Percentiles rank a stretch among this genome's conserved stretches.
These are phyloP conservation scores for Steatocranus sp. DNA, from an alignment of 2,797 vertebrate genomes.

Conservation along the genomic window DNA sequence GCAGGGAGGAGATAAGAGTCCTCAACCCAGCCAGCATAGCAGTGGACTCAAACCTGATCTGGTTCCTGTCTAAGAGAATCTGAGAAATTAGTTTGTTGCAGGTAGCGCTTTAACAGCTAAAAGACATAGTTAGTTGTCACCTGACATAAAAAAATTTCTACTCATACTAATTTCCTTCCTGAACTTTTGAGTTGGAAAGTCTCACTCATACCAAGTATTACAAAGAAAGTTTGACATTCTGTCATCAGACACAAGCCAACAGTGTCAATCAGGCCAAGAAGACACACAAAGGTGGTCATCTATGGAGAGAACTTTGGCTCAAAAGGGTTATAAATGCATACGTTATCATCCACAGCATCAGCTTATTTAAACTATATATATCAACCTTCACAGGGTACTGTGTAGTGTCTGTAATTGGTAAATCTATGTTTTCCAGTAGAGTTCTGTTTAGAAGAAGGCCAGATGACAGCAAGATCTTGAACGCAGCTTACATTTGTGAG, in stretches of 20 bases:
- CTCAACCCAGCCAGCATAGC: background rate
- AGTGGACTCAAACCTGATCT: slow-evolving; percentile 16
- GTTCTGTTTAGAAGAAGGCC: background rate
- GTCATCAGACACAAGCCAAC: background rate
- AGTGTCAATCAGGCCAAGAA: background rate
- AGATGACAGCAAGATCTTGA: background rate
- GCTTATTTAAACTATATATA: background rate
- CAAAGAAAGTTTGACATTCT: background rate
- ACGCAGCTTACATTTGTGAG: background rate
- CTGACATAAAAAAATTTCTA: background rate
- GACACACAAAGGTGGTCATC: background rate
- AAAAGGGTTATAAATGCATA: background rate
- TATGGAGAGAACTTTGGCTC: background rate
- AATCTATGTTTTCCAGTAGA: background rate
- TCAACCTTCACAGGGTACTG: background rate
- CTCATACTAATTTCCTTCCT: background rate
- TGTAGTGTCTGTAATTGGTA: background rate
- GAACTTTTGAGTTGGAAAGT: background rate
- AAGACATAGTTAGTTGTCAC: background rate
- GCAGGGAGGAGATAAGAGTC: slow-evolving; percentile 38
- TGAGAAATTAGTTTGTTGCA: background rate
- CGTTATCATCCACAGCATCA: background rate
- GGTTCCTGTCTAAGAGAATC: background rate
- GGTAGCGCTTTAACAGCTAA: background rate
- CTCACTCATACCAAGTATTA: background rate